phyloP scores from a whole-genome alignment of 2,888 invertebrate genomes.

The Callosobruchus maculatus region DNA sequence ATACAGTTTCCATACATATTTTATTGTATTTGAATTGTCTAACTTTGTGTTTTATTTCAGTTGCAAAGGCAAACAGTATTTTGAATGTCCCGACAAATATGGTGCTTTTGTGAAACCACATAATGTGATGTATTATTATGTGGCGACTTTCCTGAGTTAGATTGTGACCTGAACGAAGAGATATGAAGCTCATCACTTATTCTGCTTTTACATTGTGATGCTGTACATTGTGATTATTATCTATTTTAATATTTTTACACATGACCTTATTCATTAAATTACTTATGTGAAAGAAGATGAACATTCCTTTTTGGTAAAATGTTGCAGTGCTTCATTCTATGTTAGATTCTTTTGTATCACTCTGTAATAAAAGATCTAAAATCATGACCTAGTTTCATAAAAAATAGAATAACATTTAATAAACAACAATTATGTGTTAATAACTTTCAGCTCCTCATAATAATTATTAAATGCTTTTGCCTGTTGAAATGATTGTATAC shows the following conservation, averaged over 20 bases:
- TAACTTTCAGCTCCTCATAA: not conserved
- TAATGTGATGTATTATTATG: conserved; percentile 71
- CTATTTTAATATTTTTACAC: too few relatives aligned
- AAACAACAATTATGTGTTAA: not conserved
- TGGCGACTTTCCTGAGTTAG: conserved; percentile 90
- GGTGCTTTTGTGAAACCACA: conserved; percentile 93
- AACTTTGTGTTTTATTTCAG: conserved; percentile 51
- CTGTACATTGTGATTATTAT: not conserved
- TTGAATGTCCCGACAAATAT: conserved; percentile 86
- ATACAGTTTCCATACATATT: too few relatives aligned
- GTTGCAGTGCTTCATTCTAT: not conserved
- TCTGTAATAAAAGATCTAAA: not conserved
- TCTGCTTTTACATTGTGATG: not conserved
- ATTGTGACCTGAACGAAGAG: conserved; percentile 74
- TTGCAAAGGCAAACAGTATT: conserved; percentile 81
- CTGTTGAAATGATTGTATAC: not conserved
- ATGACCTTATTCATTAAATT: not conserved
- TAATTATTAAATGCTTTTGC: not conserved
- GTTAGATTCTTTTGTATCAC: too few relatives aligned
- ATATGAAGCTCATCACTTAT: conserved; percentile 45
- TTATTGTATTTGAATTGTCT: not conserved
- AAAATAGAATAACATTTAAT: not conserved
- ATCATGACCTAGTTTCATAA: not conserved
- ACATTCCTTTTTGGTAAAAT: not conserved
- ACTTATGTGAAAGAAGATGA: not conserved